These are phyloP conservation scores for Ceriagrion tenellum DNA, from an alignment of 2,888 invertebrate species.

Conservation along the genomic window DNA sequence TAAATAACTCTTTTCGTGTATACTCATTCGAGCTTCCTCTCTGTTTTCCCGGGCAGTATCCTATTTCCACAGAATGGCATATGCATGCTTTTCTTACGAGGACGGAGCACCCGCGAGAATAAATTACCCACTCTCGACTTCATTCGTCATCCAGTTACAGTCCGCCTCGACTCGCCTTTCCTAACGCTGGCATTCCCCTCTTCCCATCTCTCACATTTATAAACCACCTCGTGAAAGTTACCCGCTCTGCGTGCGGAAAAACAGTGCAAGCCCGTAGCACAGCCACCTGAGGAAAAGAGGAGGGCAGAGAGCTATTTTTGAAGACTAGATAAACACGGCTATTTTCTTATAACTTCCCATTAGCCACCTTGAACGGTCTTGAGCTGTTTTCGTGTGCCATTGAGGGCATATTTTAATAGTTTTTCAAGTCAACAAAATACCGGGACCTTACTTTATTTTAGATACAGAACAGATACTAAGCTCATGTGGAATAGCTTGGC, in stretches of 20 bases:
- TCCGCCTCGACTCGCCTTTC: not conserved
- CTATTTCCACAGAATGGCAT: not conserved
- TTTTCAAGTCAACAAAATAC: too few species aligned
- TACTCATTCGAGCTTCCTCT: not conserved
- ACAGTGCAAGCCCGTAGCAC: too few species aligned
- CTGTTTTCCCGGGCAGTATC: not conserved
- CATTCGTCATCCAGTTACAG: not conserved
- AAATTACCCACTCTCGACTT: not conserved
- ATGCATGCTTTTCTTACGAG: not conserved
- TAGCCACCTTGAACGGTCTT: too few species aligned
- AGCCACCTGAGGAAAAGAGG: not conserved
- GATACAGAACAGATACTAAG: too few species aligned
- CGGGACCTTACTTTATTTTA: too few species aligned
- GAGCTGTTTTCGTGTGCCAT: too few species aligned
- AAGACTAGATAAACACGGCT: too few species aligned
- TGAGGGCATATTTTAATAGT: too few species aligned
- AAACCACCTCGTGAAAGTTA: not conserved
- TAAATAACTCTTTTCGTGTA: not conserved
- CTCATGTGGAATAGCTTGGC: too few species aligned
- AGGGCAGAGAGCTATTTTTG: not conserved
- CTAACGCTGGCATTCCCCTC: not conserved
- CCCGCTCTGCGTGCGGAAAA: not conserved
- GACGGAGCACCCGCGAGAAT: not conserved
- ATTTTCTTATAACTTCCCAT: too few species aligned
- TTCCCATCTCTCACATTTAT: not conserved